phyloP scores from a whole-genome alignment of 1,140 invertebrate species.

The Tetramorium alpestre region DNA sequence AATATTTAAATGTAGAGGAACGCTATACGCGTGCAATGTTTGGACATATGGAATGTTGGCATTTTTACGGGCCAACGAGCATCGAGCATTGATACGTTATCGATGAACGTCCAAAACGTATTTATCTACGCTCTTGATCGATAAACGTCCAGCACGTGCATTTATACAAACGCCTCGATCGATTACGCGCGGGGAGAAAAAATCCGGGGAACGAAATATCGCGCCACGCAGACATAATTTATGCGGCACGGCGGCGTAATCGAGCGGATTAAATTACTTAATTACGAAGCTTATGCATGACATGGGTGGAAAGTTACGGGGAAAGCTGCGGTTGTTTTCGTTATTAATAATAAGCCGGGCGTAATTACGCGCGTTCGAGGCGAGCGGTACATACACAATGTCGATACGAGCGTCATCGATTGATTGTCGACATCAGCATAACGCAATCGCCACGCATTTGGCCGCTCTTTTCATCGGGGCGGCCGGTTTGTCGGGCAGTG shows the following conservation, averaged over 20 bases:
- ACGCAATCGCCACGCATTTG: constrained; percentile 44
- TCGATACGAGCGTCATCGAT: constrained; percentile 53
- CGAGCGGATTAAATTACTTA: constrained; percentile 26
- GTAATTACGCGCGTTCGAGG: neutral
- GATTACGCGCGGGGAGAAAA: neutral
- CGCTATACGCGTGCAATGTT: neutral
- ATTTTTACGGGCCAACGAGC: neutral
- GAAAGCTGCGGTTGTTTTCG: constrained; percentile 19
- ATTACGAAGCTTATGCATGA: constrained; percentile 30
- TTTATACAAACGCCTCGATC: neutral
- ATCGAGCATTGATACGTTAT: constrained; percentile 17
- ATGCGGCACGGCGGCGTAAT: neutral
- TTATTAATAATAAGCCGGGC: constrained; percentile 39
- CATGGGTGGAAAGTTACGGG: neutral
- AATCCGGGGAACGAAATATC: neutral
- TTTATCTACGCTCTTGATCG: neutral
- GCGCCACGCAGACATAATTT: constrained; percentile 6
- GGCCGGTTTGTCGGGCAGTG: constrained; percentile 21
- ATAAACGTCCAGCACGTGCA: neutral
- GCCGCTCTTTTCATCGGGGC: neutral
- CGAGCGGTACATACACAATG: neutral
- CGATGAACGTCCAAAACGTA: neutral
- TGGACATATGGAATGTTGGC: constrained; percentile 39
- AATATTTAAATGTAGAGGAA: neutral
- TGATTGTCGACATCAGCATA: constrained; percentile 55